Conservation (phyloP, 2,888 invertebrate genomes). For the Pristionchus fissidentatus region DNA sequence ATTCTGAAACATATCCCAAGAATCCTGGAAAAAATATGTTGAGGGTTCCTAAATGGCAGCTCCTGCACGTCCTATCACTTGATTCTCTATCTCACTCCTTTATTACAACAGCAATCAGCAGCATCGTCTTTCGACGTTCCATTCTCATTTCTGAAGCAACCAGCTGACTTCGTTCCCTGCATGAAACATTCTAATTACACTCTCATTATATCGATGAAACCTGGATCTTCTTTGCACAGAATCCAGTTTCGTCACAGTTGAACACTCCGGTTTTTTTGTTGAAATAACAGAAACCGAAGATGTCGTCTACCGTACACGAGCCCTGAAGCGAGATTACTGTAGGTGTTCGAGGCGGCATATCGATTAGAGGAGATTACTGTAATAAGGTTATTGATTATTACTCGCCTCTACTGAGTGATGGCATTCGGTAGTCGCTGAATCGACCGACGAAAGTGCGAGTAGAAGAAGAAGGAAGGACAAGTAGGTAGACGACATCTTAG, state of each 20-base stretch:
- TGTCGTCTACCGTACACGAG: constrained; percentile 60
- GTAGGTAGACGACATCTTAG: background rate
- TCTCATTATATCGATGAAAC: background rate
- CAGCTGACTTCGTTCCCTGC: constrained; percentile 54
- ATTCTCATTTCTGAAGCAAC: constrained; percentile 59
- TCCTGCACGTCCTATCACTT: no score
- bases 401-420: constrained; percentile 1
- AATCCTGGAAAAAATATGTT: no score
- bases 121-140: constrained; percentile 52
- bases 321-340: constrained; percentile 53
- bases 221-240: constrained; percentile 54
- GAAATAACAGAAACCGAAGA: constrained; percentile 70
- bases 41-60: no score
- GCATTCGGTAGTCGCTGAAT: background rate
- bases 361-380: no score
- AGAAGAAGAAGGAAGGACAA: background rate
- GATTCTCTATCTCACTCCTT: constrained; percentile 51
- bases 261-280: constrained; percentile 66
- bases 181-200: constrained; percentile 3
- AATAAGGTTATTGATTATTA: background rate
- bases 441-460: background rate
- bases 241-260: constrained; percentile 65
- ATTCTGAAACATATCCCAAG: no score
- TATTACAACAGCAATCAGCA: constrained; percentile 67
- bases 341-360: background rate